phyloP scores from a whole-genome alignment of 2,888 invertebrate genomes.

The Clunio marinus region DNA sequence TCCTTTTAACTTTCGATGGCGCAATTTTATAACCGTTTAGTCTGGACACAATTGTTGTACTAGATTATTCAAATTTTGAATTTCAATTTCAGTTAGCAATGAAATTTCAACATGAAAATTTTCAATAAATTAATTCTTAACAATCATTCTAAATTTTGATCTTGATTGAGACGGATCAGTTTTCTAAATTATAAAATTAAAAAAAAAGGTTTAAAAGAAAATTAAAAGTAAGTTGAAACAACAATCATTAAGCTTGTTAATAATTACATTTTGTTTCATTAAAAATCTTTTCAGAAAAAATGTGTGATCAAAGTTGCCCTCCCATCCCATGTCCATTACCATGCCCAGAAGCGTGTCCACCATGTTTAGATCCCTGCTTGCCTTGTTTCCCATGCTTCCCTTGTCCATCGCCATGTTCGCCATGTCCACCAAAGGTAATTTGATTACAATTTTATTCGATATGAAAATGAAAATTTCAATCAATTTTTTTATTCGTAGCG shows the following conservation, averaged over 20 bases:
- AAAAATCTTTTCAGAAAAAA: conserved; percentile 2
- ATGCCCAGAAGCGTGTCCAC: conserved; percentile 41
- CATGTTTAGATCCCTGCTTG: conserved; percentile 43
- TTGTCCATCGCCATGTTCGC: background rate
- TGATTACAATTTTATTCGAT: background rate
- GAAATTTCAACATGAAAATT: background rate
- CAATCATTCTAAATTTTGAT: conserved; percentile 2
- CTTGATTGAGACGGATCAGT: background rate
- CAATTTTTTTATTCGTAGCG: conserved; percentile 42
- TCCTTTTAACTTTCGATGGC: too few species aligned
- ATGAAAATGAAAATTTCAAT: background rate
- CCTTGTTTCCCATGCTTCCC: conserved; percentile 25
- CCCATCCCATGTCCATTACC: conserved; percentile 41
- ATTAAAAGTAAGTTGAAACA: conserved; percentile 5
- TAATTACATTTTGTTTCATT: background rate
- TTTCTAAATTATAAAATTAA: conserved; percentile 5
- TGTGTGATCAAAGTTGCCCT: conserved; percentile 33
- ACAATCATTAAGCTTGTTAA: background rate
- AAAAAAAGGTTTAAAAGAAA: conserved; percentile 3
- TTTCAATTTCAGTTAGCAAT: conserved; percentile 9
- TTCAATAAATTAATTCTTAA: background rate
- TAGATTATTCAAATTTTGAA: too few species aligned
- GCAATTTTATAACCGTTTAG: too few species aligned
- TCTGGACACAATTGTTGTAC: too few species aligned
- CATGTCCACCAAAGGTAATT: conserved; percentile 42